phyloP scores from a whole-genome alignment of 2,888 invertebrate genomes.

The Gerris lacustris region DNA sequence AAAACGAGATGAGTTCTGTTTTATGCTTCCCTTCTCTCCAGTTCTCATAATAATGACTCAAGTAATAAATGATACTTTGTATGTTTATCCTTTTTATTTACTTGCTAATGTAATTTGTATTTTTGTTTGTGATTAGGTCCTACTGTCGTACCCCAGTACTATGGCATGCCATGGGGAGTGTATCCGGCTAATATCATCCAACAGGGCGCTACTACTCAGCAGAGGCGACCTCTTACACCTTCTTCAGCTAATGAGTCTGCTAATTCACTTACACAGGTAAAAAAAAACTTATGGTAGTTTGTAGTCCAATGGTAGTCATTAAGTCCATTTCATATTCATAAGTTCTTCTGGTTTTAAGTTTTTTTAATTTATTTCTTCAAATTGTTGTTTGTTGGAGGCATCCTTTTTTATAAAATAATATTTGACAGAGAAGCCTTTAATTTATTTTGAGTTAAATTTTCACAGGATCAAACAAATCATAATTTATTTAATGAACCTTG shows the following conservation, averaged over 20 bases:
- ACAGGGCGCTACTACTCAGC: slow-evolving; percentile 46
- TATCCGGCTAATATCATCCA: slow-evolving; percentile 71
- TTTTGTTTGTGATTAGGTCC: slow-evolving; percentile 33
- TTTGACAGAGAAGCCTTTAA: too few species aligned
- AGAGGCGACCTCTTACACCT: slow-evolving; percentile 67
- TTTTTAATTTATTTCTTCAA: slow-evolving; percentile 9
- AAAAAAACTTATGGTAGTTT: not conserved
- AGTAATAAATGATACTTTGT: too few species aligned
- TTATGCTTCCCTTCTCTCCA: too few species aligned
- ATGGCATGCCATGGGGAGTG: slow-evolving; percentile 86
- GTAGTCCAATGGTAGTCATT: not conserved
- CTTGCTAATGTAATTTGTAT: too few species aligned
- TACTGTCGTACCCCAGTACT: slow-evolving; percentile 72
- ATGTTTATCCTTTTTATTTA: too few species aligned
- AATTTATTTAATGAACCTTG: too few species aligned
- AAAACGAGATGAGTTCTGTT: too few species aligned
- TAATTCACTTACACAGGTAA: slow-evolving; percentile 40
- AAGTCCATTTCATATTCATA: not conserved
- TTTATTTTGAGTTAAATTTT: too few species aligned
- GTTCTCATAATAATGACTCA: too few species aligned
- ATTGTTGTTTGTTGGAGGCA: not conserved
- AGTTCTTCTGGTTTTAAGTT: slow-evolving; percentile 1
- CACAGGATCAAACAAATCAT: too few species aligned
- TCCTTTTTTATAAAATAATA: too few species aligned
- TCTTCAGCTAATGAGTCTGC: slow-evolving; percentile 52